A percentile compares a stretch with the other conserved stretches of the same genome.
Conservation (phyloP, 2,888 invertebrate species). For the Chrysina gloriosa region DNA sequence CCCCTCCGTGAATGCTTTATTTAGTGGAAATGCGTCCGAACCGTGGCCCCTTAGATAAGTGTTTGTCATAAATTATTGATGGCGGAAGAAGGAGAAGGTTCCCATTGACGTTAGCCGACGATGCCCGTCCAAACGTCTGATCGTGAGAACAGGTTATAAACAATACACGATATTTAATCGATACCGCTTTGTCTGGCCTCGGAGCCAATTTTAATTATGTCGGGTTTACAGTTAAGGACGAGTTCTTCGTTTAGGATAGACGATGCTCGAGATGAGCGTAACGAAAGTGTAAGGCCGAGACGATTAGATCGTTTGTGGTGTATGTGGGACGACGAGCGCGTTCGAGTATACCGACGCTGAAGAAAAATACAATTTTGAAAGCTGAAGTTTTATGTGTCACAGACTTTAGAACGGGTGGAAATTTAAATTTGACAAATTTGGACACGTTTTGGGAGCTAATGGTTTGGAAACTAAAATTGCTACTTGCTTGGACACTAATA, state of each 20-base stretch:
- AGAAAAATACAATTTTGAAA: no score
- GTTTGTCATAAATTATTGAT: conserved; percentile 48
- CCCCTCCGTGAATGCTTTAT: conserved; percentile 49
- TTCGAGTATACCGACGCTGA: no score
- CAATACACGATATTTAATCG: conserved; percentile 33
- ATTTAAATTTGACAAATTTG: no score
- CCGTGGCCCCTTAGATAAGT: conserved; percentile 49
- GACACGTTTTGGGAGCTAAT: no score
- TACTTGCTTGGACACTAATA: no score
- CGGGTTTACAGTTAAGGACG: conserved; percentile 1
- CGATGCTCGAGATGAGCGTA: background rate
- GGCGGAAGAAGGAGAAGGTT: conserved; percentile 29
- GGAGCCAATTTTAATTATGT: conserved; percentile 22
- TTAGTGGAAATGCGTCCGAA: conserved; percentile 50
- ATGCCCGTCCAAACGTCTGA: conserved; percentile 1
- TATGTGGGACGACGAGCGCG: background rate
- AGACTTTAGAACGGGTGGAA: no score
- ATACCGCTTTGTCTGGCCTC: conserved; percentile 17
- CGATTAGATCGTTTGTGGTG: background rate
- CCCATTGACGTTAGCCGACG: background rate
- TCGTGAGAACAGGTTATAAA: conserved; percentile 32
- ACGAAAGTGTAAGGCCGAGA: background rate
- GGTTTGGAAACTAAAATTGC: no score
- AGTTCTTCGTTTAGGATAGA: conserved; percentile 12
- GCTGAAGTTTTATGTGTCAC: no score